These are phyloP conservation scores for Sinotaia quadrata DNA, from an alignment of 2,888 invertebrate genomes.

Conservation along the genomic window DNA sequence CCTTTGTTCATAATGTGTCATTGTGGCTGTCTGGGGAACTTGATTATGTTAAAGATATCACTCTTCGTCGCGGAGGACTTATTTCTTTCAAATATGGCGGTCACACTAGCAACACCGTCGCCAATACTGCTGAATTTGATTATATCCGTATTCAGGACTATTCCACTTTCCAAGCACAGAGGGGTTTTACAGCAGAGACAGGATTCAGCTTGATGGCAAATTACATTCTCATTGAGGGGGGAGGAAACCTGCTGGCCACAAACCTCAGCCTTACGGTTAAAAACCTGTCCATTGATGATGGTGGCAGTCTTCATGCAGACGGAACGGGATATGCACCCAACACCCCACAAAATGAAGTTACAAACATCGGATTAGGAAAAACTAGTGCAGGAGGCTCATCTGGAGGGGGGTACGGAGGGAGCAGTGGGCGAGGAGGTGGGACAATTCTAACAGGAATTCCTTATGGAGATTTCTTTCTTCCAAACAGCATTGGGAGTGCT, in stretches of 20 bases:
- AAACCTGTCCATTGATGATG: conserved; percentile 56
- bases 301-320: conserved; percentile 51
- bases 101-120: conserved; percentile 36
- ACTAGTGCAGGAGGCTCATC: conserved; percentile 49
- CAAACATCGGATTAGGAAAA: conserved; percentile 49
- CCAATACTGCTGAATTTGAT: conserved; percentile 10
- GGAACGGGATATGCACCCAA: conserved; percentile 47
- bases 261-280: conserved; percentile 44
- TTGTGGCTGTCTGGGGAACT: conserved; percentile 58
- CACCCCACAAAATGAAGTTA: conserved; percentile 31
- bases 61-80: conserved; percentile 51
- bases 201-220: conserved; percentile 43
- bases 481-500: conserved; percentile 50
- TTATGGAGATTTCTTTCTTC: conserved; percentile 58
- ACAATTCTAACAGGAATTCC: conserved; percentile 50
- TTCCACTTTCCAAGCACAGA: conserved; percentile 46
- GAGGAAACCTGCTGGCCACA: conserved; percentile 50
- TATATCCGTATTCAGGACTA: conserved; percentile 56
- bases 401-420: conserved; percentile 60
- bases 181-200: conserved; percentile 42
- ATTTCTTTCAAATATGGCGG: conserved; percentile 49
- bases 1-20: conserved; percentile 55
- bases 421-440: conserved; percentile 52
- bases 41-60: conserved; percentile 51
- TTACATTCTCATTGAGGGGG: conserved; percentile 54